These are phyloP conservation scores for Ctena decussata DNA, from an alignment of 2,888 invertebrate species.

Conservation along the genomic window DNA sequence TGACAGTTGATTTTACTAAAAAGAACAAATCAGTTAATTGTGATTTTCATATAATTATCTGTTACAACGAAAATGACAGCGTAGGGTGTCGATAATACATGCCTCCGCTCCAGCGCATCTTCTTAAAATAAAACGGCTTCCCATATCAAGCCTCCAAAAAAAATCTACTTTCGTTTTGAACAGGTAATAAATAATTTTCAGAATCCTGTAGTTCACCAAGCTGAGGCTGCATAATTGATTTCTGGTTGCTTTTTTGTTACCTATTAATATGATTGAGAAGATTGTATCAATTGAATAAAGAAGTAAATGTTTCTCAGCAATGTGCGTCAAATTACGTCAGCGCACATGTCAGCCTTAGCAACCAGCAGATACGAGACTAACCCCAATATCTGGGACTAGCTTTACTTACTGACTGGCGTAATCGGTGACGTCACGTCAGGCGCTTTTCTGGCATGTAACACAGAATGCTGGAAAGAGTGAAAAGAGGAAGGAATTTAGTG, in stretches of 20 bases:
- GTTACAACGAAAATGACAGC: too few relatives aligned
- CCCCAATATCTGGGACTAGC: slow-evolving; percentile 37
- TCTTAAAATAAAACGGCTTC: too few relatives aligned
- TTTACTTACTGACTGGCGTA: slow-evolving; percentile 65
- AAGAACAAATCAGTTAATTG: too few relatives aligned
- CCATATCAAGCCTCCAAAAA: too few relatives aligned
- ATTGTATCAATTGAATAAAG: background rate
- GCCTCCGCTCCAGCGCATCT: too few relatives aligned
- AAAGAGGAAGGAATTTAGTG: slow-evolving; percentile 55
- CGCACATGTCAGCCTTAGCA: slow-evolving; percentile 74
- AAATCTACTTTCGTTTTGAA: background rate
- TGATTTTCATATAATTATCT: too few relatives aligned
- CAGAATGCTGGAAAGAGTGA: slow-evolving; percentile 59
- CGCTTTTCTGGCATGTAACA: slow-evolving; percentile 48
- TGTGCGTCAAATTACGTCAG: slow-evolving; percentile 71
- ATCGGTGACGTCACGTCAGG: slow-evolving; percentile 63
- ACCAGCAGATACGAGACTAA: slow-evolving; percentile 80
- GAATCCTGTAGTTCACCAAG: background rate
- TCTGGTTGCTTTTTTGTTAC: background rate
- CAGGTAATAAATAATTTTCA: background rate
- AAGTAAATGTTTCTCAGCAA: background rate
- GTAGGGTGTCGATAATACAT: too few relatives aligned
- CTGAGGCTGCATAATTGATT: slow-evolving; percentile 1
- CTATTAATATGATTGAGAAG: background rate
- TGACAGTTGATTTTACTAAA: too few relatives aligned